A percentile compares a stretch with the other conserved stretches of the same genome.
Conservation (phyloP, 2,113 vertebrate species). For the Carassius carassius region DNA sequence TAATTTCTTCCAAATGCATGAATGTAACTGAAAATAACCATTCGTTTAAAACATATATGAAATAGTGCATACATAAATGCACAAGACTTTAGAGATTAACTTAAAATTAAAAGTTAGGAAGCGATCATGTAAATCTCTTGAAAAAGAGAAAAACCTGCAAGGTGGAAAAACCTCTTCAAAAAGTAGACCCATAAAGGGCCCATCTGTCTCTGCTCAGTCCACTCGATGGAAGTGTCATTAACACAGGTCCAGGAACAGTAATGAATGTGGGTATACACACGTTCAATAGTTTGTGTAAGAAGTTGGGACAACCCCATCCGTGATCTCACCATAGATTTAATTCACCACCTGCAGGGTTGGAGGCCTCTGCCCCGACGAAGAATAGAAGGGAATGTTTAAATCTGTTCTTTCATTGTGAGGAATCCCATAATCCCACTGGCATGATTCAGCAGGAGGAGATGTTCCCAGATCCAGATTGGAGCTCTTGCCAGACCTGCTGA, state of each 20-base stretch:
- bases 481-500: constrained; percentile 3
- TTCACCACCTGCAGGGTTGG: constrained; percentile 13
- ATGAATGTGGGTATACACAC: constrained; percentile 3
- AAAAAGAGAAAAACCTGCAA: background rate
- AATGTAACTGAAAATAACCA: too few relatives aligned
- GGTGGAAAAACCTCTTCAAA: background rate
- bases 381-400: constrained; percentile 14
- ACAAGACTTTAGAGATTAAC: background rate
- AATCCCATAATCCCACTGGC: constrained; percentile 22
- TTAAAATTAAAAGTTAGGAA: background rate
- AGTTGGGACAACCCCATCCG: constrained; percentile 17
- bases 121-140: background rate
- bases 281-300: background rate
- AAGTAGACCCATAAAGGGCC: background rate
- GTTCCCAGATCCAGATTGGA: background rate
- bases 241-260: background rate
- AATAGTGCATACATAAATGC: background rate
- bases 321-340: constrained; percentile 17
- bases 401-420: background rate
- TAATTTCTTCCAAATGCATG: too few relatives aligned
- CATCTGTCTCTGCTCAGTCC: constrained; percentile 21
- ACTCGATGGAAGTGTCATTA: background rate
- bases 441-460: constrained; percentile 10
- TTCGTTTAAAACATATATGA: too few relatives aligned
- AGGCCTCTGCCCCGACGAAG: background rate